phyloP scores from a whole-genome alignment of 2,113 vertebrate species.

The Siniperca chuatsi region DNA sequence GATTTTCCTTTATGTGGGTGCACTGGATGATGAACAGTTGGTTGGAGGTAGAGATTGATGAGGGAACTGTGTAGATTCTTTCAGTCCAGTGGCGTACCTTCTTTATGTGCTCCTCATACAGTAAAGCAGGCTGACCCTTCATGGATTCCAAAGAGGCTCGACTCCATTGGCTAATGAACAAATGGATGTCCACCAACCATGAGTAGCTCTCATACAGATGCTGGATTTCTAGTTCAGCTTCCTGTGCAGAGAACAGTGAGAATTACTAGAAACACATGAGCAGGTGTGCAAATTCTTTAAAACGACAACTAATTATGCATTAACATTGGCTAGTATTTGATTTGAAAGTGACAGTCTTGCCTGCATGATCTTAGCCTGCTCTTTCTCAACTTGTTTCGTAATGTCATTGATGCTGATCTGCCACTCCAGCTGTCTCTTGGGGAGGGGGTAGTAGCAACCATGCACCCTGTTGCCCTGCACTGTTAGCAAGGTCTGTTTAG shows the following conservation, averaged over 20 bases:
- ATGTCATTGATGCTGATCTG: conserved; percentile 72
- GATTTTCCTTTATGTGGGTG: conserved; percentile 59
- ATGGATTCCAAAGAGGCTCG: conserved; percentile 74
- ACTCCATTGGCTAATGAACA: conserved; percentile 80
- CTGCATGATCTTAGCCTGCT: conserved; percentile 74
- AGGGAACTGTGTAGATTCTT: conserved; percentile 58
- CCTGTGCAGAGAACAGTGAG: conserved; percentile 67
- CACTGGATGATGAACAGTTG: conserved; percentile 82
- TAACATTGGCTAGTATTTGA: no score
- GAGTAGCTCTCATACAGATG: conserved; percentile 73
- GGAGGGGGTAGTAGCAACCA: conserved; percentile 75
- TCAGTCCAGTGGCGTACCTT: conserved; percentile 77
- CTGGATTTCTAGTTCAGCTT: conserved; percentile 75
- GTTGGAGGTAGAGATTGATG: conserved; percentile 76
- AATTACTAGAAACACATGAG: background rate
- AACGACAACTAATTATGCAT: background rate
- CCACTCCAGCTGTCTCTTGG: conserved; percentile 78
- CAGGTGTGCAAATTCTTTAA: background rate
- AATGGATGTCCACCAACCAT: conserved; percentile 80
- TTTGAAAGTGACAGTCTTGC: conserved; percentile 56
- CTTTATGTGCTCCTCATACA: conserved; percentile 76
- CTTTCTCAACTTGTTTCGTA: conserved; percentile 66
- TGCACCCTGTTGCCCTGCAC: conserved; percentile 72
- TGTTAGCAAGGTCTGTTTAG: conserved; percentile 29
- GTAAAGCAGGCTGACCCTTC: conserved; percentile 66